Evolutionary conservation across 2,797 vertebrate genomes (phyloP), one percentile per base, ranked within the genome.

Genomic region (Setipinna tenuifilis): DNA sequence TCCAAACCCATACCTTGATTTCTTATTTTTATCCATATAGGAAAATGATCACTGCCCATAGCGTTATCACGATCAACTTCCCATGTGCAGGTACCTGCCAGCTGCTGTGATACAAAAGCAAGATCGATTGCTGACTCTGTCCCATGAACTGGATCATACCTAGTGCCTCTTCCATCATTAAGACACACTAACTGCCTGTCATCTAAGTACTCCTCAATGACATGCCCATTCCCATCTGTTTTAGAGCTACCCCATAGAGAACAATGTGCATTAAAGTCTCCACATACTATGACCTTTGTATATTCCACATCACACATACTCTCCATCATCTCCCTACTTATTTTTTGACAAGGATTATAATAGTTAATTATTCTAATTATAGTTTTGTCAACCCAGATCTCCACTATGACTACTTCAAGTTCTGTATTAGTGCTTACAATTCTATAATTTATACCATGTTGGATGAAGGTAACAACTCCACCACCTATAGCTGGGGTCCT

Each of bases 351-450:
- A 54, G 50, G 21, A 25, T 57, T 82, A 28, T 82, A 82, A 82
- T 57, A 28, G 48, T 82, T 82, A 58, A 28, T 21, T 82, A 82
- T 28, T 58, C 48, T 82, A 5, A 82, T 82, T 82, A 57, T 82
- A 2, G 81, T 57, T 57, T 28, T 82, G 14, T 58, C 28, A 7
- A 57, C 81, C 48, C 81, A 82, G 1, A 82, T 25, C 14, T 82
- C 23, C 23, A 82, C 16, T 57, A 58, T 82, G 17, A 82, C 81
- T 31, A 62, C 23, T 62, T 83, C 57, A 62, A 23, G 23, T 19
- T 83, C 16, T n/a, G 17, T 14, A 62, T 62, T 41, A n/a, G n/a
- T n/a, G n/a, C n/a, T n/a, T n/a, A n/a, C n/a, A n/a, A n/a, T n/a
- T n/a, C n/a, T n/a, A n/a, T n/a, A n/a, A n/a, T n/a, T n/a, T n/a